Percentiles rank a stretch among this genome's conserved stretches.
Conservation (phyloP, 2,113 vertebrate species). For the Ameiurus melas region DNA sequence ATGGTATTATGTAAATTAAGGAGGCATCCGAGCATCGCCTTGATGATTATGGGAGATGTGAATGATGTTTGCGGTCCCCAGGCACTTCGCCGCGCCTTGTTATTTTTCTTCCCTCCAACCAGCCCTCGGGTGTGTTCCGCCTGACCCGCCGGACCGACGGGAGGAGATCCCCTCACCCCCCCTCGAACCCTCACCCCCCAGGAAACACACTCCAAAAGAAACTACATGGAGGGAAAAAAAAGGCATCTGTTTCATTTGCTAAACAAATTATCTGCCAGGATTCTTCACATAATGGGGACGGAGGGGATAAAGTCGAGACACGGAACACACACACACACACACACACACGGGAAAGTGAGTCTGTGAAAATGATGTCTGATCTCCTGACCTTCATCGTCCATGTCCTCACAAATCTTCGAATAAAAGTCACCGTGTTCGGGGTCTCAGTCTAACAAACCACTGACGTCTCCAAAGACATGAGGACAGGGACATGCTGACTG, state of each 20-base stretch:
- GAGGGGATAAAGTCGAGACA: slow-evolving; percentile 47
- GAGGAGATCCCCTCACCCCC: slow-evolving; percentile 32
- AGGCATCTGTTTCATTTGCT: slow-evolving; percentile 81
- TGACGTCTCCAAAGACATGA: background rate
- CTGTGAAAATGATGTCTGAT: slow-evolving; percentile 1
- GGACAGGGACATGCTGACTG: background rate
- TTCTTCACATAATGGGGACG: slow-evolving; percentile 64
- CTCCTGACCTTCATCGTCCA: background rate
- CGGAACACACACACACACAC: slow-evolving; percentile 34
- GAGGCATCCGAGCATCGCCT: slow-evolving; percentile 84
- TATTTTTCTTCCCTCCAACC: slow-evolving; percentile 88
- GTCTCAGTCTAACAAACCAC: background rate
- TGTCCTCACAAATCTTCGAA: background rate
- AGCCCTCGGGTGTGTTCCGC: slow-evolving; percentile 85
- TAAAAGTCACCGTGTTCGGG: background rate
- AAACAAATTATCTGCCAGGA: slow-evolving; percentile 70
- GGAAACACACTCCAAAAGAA: slow-evolving; percentile 71
- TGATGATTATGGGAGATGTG: slow-evolving; percentile 89
- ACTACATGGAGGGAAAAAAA: slow-evolving; percentile 46
- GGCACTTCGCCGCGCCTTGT: slow-evolving; percentile 79
- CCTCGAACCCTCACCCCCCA: background rate
- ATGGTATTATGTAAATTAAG: slow-evolving; percentile 91
- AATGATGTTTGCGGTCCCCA: slow-evolving; percentile 83
- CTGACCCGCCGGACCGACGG: slow-evolving; percentile 81
- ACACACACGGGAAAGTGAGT: background rate